phyloP scores from a whole-genome alignment of 2,797 vertebrate species.

The Pyrocephalus nanus region DNA sequence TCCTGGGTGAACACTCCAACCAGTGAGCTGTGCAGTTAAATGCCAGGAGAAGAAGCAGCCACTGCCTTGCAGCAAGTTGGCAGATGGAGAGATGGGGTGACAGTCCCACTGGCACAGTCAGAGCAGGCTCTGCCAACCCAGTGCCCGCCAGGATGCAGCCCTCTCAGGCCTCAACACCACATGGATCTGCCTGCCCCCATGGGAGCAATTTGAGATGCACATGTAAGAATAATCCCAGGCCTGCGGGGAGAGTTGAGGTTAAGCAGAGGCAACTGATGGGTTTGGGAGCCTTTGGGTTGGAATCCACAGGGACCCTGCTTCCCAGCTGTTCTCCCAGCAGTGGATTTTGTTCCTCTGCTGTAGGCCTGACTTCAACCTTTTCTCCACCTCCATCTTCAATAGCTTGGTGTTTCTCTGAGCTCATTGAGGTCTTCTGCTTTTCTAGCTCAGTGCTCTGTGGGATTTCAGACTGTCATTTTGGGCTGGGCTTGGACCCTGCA shows the following conservation, averaged over 20 bases:
- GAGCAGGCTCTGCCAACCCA: not conserved
- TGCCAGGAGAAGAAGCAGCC: not conserved
- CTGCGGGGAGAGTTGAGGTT: not conserved
- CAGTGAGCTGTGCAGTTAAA: not conserved
- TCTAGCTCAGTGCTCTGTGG: not conserved
- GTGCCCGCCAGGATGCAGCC: accelerated
- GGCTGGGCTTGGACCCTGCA: not conserved
- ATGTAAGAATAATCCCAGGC: not conserved
- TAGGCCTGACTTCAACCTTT: not conserved
- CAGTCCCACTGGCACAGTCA: accelerated
- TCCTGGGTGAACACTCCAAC: not conserved
- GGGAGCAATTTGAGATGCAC: not conserved
- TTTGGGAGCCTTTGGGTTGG: not conserved
- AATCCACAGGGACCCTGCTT: not conserved
- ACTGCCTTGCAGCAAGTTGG: not conserved
- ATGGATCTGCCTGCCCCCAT: accelerated
- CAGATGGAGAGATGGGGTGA: not conserved
- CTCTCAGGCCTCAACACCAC: not conserved
- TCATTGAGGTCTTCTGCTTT: not conserved
- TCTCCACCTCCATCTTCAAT: not conserved
- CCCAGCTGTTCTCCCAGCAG: not conserved
- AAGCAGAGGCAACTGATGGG: not conserved
- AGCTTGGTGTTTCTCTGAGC: not conserved
- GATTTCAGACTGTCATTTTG: not conserved
- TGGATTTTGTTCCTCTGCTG: not conserved